Base-by-base conservation (phyloP, 2,888 invertebrate species). In the Euproctis similis region DNA sequence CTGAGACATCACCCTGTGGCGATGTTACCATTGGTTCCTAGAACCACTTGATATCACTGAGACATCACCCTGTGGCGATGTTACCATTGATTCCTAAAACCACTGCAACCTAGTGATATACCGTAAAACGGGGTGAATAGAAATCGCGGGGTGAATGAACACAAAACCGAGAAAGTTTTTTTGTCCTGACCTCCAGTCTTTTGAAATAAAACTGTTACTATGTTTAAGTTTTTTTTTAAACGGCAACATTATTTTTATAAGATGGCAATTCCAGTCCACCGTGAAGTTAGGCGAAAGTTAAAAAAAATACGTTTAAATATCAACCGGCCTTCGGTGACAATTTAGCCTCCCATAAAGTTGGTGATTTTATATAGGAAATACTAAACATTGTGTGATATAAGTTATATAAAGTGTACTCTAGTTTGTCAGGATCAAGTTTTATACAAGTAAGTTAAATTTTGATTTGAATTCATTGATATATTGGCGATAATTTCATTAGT, bases 401-500 rank as follows among this genome's bases (percentile, higher is more conserved):
- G 8, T 8, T 25, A 10, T 5, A 10, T 25, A 25, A 10, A 10
- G 8, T 25, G 10, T 25, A 16, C 10, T 7, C 8, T 25, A 10
- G 24, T 25, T 25, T 16, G 6, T 25, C 10, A 10, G 5, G 24
- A 25, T 8, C 24, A 10, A 25, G 14, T 7, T 25, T 25, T 11
- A 24, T 25, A 18, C 9, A 25, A 25, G 25, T 25, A 25, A 25
- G 25, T 17, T 2, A n/a, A 11, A 11, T 25, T 25, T 9, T 25
- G 14, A 24, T 24, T n/a, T 24, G n/a, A 24, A 24, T 24, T 16
- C n/a, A 22, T 24, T n/a, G 14, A 13, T n/a, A 24, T 24, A 13
- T 24, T 24, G n/a, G 9, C 3, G 9, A 16, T 4, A 24, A 3
- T 24, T n/a, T 24, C 7, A 16, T 9, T 1, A 2, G 7, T 9